These are phyloP conservation scores for Etheostoma cragini DNA, from an alignment of 2,113 vertebrate species.

Conservation along the genomic window DNA sequence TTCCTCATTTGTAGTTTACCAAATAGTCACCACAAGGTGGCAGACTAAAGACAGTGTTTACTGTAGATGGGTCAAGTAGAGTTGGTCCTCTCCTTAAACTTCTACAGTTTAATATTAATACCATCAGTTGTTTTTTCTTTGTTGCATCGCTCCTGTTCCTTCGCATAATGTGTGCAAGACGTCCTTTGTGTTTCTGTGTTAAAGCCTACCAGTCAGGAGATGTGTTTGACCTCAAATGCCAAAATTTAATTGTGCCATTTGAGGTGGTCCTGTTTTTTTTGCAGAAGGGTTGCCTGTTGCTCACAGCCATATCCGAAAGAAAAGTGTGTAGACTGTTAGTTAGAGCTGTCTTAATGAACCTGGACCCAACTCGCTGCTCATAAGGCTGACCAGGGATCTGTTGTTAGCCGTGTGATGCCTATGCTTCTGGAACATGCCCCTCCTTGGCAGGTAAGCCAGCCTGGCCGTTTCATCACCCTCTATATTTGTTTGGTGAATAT, in stretches of 20 bases:
- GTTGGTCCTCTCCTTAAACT: not conserved
- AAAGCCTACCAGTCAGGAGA: not conserved
- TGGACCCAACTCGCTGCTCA: conserved; percentile 11
- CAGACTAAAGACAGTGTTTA: conserved; percentile 21
- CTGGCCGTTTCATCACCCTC: conserved; percentile 3
- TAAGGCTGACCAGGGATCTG: conserved; percentile 18
- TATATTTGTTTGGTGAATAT: conserved; percentile 31
- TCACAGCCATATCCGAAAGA: conserved; percentile 35
- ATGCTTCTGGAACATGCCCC: conserved; percentile 43
- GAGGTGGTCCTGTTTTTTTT: conserved; percentile 12
- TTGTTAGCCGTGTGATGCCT: conserved; percentile 41
- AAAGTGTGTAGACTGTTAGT: conserved; percentile 24
- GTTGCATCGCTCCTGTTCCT: not conserved
- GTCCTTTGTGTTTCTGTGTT: not conserved
- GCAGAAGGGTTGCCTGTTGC: conserved; percentile 14
- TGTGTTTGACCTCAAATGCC: too few relatives aligned
- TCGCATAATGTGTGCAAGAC: not conserved
- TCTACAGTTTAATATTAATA: not conserved
- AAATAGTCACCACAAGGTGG: conserved; percentile 37
- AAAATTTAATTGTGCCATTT: not conserved
- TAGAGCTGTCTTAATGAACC: not conserved
- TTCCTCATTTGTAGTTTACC: conserved; percentile 12
- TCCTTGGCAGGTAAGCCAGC: conserved; percentile 18
- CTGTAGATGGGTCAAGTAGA: not conserved
- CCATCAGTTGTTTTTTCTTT: not conserved